Conservation (phyloP, 1,140 invertebrate genomes). For the Procambarus virginalis region DNA sequence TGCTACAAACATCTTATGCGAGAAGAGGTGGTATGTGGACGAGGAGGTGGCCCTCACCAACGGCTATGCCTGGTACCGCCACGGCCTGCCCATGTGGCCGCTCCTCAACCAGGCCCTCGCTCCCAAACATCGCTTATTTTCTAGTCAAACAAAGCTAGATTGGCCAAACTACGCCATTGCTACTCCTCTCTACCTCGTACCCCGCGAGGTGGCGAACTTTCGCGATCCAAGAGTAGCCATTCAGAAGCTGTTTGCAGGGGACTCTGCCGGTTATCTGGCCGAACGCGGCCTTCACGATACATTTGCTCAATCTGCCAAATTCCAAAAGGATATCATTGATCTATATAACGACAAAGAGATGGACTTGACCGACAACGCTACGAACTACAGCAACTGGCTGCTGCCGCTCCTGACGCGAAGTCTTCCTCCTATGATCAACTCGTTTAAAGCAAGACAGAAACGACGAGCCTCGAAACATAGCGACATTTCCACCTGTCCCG, state of each 20-base stretch:
- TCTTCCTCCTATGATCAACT: constrained; percentile 26
- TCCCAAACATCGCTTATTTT: neutral
- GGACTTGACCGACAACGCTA: neutral
- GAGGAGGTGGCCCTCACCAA: constrained; percentile 20
- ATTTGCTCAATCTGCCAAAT: constrained; percentile 8
- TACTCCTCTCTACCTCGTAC: constrained; percentile 17
- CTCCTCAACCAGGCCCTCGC: constrained; percentile 23
- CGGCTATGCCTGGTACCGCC: constrained; percentile 38
- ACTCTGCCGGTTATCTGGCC: neutral
- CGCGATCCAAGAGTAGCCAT: constrained; percentile 22
- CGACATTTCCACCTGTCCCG: constrained; percentile 1
- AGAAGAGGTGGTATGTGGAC: constrained; percentile 24
- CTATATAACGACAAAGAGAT: neutral
- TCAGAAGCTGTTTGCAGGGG: constrained; percentile 27
- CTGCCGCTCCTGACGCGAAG: constrained; percentile 11
- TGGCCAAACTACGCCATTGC: constrained; percentile 40
- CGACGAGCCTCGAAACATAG: constrained; percentile 7
- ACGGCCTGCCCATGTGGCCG: constrained; percentile 44
- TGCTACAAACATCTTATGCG: constrained; percentile 2
- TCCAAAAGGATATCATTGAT: constrained; percentile 1
- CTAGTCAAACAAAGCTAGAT: constrained; percentile 20
- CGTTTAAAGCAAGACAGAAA: constrained; percentile 19
- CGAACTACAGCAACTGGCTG: constrained; percentile 3
- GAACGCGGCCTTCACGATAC: neutral
- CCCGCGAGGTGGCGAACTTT: constrained; percentile 3